Percentiles rank a stretch among this genome's conserved stretches.
phyloP scores from a whole-genome alignment of 2,797 vertebrate genomes.

The Hylomyscus alleni region DNA sequence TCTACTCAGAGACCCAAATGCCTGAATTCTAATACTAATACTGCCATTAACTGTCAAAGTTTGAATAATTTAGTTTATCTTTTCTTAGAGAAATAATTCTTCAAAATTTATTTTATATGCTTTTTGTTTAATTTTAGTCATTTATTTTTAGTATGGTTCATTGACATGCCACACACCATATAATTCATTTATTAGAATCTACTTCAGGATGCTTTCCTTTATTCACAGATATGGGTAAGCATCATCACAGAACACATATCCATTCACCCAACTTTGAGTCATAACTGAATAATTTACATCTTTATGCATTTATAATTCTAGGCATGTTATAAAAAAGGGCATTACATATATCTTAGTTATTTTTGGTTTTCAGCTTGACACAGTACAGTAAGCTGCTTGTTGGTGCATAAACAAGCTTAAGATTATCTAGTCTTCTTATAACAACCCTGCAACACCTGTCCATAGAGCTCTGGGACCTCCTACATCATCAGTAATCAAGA shows the following conservation, averaged over 20 bases:
- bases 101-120: neutral
- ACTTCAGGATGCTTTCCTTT: neutral
- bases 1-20: neutral
- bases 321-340: neutral
- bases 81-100: neutral
- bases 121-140: neutral
- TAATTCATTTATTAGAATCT: neutral
- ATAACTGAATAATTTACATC: neutral
- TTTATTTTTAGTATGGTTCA: neutral
- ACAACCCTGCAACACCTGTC: neutral
- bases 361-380: neutral
- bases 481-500: neutral
- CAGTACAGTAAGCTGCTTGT: too few relatives aligned
- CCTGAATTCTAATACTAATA: constrained; percentile 16
- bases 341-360: neutral
- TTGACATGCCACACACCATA: neutral
- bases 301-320: constrained; percentile 17
- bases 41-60: constrained; percentile 25
- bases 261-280: neutral
- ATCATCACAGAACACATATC: neutral
- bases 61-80: constrained; percentile 23
- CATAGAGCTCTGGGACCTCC: neutral
- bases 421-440: neutral
- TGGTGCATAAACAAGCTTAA: neutral
- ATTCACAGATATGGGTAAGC: neutral